Evolutionary conservation across 2,888 invertebrate species (phyloP), one percentile per base, ranked within the genome.

Genomic region (Elmis aenea): DNA sequence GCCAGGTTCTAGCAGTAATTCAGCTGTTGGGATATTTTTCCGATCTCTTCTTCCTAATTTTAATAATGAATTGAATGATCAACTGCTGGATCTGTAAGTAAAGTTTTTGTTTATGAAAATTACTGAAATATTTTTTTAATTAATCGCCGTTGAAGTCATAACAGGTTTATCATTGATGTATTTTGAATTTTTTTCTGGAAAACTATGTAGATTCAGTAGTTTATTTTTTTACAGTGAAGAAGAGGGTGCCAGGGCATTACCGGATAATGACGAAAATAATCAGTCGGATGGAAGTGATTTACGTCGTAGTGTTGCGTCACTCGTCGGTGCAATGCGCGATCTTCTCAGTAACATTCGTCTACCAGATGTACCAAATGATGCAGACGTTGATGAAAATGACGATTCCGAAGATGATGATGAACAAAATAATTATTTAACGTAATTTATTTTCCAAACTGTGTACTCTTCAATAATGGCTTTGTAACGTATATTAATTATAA

Each of bases 271-370:
- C 29, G 66, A 61, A 3, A 61, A 64, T 42, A 63, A 61, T n/a
- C 52, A 49, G 3, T 62, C 48, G 9, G 54, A 47, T 11, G 58
- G 67, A 4, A 70, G 68, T 13, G 75, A 76, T 52, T 65, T 84
- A 8, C 70, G 79, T 16, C 72, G 77, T 37, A 81, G 82, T 36
- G 74, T 84, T 2, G 79, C 75, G 4, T 75, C 77, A 1, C 68
- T 85, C 37, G 72, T 85, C 47, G 81, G 81, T 52, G 83, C 83
- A 5, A 83, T 85, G 81, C 67, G 84, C 23, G 81, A 84, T 52
- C 71, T 85, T 36, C 65, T 85, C 21, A 76, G 77, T 38, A 81
- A 79, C 56, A 78, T 82, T 37, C 73, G 78, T 30, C 66, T 74
- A 43, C 74, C 75, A 2, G 77, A 78, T 51, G 68, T 71, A 25